Conservation (phyloP, 2,888 invertebrate genomes). For the Esperia sulphurella region DNA sequence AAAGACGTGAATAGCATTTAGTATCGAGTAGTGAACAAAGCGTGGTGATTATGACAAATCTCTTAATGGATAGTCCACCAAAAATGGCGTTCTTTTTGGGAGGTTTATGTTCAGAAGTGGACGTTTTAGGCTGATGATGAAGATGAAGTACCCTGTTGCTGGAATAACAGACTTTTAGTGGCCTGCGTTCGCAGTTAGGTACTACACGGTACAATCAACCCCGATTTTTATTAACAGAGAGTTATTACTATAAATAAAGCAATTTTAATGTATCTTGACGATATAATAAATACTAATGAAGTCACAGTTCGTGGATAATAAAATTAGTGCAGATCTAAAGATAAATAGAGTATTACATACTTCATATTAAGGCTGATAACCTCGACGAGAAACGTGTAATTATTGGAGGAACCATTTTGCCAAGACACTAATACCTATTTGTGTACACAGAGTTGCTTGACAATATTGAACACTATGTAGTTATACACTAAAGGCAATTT, state of each 20-base stretch:
- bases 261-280: background rate
- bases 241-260: background rate
- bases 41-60: too few species aligned
- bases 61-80: too few species aligned
- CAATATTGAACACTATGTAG: slow-evolving; percentile 33
- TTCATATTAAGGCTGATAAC: slow-evolving; percentile 71
- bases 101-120: too few species aligned
- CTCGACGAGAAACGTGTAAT: slow-evolving; percentile 70
- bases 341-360: slow-evolving; percentile 50
- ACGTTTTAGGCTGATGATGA: too few species aligned
- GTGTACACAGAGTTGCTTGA: slow-evolving; percentile 19
- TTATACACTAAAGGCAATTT: slow-evolving; percentile 28
- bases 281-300: slow-evolving; percentile 11
- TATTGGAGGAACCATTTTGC: slow-evolving; percentile 69
- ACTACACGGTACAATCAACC: too few species aligned
- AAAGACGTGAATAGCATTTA: too few species aligned
- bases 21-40: too few species aligned
- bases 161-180: too few species aligned
- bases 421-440: slow-evolving; percentile 45
- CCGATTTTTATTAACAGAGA: too few species aligned
- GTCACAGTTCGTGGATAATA: slow-evolving; percentile 18
- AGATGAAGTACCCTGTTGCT: too few species aligned
- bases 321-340: slow-evolving; percentile 49
- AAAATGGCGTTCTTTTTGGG: too few species aligned
- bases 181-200: too few species aligned